Base-by-base conservation (phyloP, 2,113 vertebrate genomes). In the Cinclus cinclus region DNA sequence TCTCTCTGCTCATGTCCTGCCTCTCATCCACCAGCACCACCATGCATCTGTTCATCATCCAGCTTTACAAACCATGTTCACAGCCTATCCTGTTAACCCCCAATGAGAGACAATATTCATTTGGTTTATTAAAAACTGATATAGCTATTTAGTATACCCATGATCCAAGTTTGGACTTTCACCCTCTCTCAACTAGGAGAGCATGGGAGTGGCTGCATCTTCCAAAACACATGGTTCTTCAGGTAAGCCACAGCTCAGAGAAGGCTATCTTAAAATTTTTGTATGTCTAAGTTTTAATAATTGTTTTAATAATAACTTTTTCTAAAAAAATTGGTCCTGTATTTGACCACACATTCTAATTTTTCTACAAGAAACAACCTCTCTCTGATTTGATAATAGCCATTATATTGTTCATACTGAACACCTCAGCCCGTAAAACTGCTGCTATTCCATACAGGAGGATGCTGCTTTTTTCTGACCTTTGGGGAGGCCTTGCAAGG, bases 321-420 rank as follows among this genome's bases (percentile, higher is more conserved):
- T 33, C 4, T 9, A 0, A 1, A 42, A n/a, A 62, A 39, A 52
- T 3, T 10, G 9, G 23, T 37, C 20, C 23, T 30, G 2, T 7
- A 28, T 30, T 79, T 52, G 41, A 71, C 21, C 12, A 49, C 3
- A 37, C 12, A 49, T 20, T 33, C 18, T 31, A 8, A 24, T 50
- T 68, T 68, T 39, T 87, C n/a, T 19, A 49, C 12, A 35, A 78
- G 22, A 83, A 68, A 89, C 1, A 0, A 49, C 16, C 33, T 42
- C 33, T 33, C 52, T 65, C 62, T 9, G 13, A 68, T 50, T 67
- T 83, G 27, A 4, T 23, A 52, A 58, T 0, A 50, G 18, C 14
- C 33, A 19, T 7, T 52, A 35, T 4, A 59, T 31, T 44, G n/a
- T 28, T 80, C 18, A 58, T 4, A 9, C 3, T 56, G 21, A 89